Evolutionary conservation across 1,140 invertebrate genomes (phyloP), one percentile per base, ranked within the genome.

Genomic region (Diplogasteroides magnus): DNA sequence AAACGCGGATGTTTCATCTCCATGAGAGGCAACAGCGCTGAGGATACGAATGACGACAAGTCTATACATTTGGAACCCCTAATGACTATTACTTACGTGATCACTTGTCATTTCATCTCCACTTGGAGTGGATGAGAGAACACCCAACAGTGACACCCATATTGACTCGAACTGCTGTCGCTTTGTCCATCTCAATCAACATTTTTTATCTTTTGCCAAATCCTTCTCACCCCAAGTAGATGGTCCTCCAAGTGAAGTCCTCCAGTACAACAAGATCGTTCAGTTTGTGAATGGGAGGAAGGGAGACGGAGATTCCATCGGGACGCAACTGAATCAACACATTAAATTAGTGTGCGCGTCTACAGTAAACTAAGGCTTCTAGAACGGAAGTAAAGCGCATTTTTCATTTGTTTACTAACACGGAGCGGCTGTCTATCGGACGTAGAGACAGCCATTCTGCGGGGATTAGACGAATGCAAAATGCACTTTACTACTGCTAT

Each of bases 241-340:
- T 48, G 25, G 37, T 48, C 29, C 70, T 72, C 67, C 67, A 71
- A 2, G 59, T 48, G 37, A 72, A 72, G 32, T 72, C 70, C n/a
- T 71, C 26, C 15, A 72, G 69, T 14, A 72, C 60, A 57, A 74
- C 69, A n/a, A 72, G 27, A 57, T 72, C 71, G 25, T 25, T 31
- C 15, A 72, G 58, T 67, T 73, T 71, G 60, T 72, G 70, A 31
- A 72, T 72, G 28, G 73, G 73, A 3, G 71, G 69, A 11, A 72
- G 69, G 13, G 70, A 68, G 14, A 72, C 68, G 3, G 57, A 37
- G 2, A 66, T 66, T n/a, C n/a, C n/a, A n/a, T n/a, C n/a, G n/a
- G n/a, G n/a, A n/a, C n/a, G n/a, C 25, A 26, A 48, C 19, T 48
- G 6, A 19, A 11, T 48, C 37, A 48, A 6, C 37, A 48, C 6